A percentile compares a stretch with the other conserved stretches of the same genome.
phyloP scores from a whole-genome alignment of 2,797 vertebrate genomes.

The Taeniopygia guttata region DNA sequence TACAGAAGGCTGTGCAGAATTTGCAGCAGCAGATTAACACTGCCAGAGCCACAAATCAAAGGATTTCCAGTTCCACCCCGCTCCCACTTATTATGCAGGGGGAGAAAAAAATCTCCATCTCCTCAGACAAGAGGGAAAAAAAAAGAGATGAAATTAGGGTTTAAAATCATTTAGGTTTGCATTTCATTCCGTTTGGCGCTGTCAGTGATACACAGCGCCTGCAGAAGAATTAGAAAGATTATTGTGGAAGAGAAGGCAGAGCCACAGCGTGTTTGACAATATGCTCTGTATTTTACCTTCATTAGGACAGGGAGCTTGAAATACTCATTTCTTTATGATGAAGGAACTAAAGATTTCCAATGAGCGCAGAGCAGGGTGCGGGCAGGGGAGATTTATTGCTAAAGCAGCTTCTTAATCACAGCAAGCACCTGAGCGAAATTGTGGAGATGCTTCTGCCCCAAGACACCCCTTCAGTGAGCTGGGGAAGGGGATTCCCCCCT shows the following conservation, averaged over 20 bases:
- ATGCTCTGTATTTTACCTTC: conserved; percentile 14
- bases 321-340: conserved; percentile 51
- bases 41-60: conserved; percentile 19
- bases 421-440: not conserved
- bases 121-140: not conserved
- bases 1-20: not conserved
- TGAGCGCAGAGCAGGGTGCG: not conserved
- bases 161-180: conserved; percentile 1
- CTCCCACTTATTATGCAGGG: not conserved
- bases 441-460: not conserved
- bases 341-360: conserved; percentile 58
- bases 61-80: not conserved
- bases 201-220: not conserved
- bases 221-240: not conserved
- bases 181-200: not conserved
- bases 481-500: not conserved
- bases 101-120: not conserved
- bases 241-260: conserved; percentile 4
- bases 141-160: not conserved
- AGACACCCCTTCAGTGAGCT: accelerated
- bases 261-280: not conserved
- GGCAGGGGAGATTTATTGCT: conserved; percentile 9
- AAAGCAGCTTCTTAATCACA: not conserved
- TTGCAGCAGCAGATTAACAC: conserved; percentile 14
- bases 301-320: conserved; percentile 43